Evolutionary conservation across 2,888 invertebrate genomes (phyloP).

Genomic region (Lumbricus terrestris): DNA sequence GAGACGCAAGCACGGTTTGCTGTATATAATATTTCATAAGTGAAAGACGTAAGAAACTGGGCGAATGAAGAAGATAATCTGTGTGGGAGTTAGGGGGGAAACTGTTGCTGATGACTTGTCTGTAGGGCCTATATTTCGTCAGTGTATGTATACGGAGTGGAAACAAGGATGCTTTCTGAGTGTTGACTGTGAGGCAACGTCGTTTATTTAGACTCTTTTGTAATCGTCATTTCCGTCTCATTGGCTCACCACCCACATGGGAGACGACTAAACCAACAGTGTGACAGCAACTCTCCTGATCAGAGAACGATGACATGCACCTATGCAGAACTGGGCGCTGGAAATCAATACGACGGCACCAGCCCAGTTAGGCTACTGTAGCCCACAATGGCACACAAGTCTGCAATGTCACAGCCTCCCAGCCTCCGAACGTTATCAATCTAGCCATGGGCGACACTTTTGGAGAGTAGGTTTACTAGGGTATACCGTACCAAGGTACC

Average conservation of each 20-base stretch:
- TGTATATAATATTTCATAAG: not conserved
- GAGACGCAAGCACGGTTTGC: not conserved
- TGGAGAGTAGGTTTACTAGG: too few relatives aligned
- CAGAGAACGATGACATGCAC: not conserved
- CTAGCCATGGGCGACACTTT: too few relatives aligned
- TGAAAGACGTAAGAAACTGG: not conserved
- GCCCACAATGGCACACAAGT: not conserved
- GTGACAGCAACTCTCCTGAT: not conserved
- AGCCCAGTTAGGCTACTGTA: too few relatives aligned
- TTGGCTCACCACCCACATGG: not conserved
- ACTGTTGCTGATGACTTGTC: not conserved
- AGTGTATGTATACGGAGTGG: too few relatives aligned
- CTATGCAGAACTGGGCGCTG: not conserved
- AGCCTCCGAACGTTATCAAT: not conserved
- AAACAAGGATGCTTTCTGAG: not conserved
- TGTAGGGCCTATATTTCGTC: not conserved
- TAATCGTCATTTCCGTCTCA: not conserved
- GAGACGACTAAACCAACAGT: not conserved
- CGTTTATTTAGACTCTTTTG: not conserved
- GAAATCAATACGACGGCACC: not conserved
- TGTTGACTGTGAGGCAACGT: not conserved
- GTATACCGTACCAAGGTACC: too few relatives aligned
- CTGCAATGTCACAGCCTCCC: not conserved
- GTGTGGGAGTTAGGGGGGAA: not conserved
- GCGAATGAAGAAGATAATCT: not conserved